Evolutionary conservation across 2,888 invertebrate genomes (phyloP).

Genomic region (Lochmaea capreae): DNA sequence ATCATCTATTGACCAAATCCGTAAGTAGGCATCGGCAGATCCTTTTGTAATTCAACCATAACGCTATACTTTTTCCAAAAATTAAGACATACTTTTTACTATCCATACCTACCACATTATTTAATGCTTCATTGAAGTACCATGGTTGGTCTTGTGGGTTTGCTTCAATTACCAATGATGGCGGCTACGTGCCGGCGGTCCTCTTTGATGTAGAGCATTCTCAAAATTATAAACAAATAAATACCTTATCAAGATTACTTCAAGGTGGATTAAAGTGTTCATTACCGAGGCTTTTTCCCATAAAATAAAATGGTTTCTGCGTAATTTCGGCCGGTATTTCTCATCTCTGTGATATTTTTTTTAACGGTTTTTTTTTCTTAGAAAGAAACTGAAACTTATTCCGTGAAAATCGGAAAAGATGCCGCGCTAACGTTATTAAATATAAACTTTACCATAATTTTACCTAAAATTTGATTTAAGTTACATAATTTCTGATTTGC

Average conservation of each 20-base stretch:
- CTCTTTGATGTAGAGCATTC: conserved; percentile 20
- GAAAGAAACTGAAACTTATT: neutral
- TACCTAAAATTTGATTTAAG: no score
- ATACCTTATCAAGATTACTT: conserved; percentile 24
- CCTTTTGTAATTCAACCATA: conserved; percentile 1
- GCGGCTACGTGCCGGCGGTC: conserved; percentile 25
- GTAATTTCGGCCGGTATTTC: conserved; percentile 7
- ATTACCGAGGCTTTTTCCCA: conserved; percentile 18
- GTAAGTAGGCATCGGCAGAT: neutral
- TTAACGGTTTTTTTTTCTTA: neutral
- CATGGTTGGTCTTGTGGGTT: conserved; percentile 2
- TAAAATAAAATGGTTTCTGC: conserved; percentile 22
- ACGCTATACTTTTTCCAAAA: conserved; percentile 1
- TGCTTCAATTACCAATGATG: conserved; percentile 14
- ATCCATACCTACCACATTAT: conserved; percentile 13
- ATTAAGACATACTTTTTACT: conserved; percentile 14
- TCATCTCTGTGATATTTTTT: neutral
- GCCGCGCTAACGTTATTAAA: neutral
- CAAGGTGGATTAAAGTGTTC: conserved; percentile 28
- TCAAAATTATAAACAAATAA: conserved; percentile 29
- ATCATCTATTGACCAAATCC: no score
- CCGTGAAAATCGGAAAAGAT: neutral
- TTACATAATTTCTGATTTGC: no score
- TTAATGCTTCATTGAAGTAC: conserved; percentile 21
- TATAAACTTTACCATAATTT: neutral